A percentile compares a stretch with the other conserved stretches of the same genome.
Evolutionary conservation across 1,140 invertebrate species (phyloP).

Genomic region (Heterodera carotae): DNA sequence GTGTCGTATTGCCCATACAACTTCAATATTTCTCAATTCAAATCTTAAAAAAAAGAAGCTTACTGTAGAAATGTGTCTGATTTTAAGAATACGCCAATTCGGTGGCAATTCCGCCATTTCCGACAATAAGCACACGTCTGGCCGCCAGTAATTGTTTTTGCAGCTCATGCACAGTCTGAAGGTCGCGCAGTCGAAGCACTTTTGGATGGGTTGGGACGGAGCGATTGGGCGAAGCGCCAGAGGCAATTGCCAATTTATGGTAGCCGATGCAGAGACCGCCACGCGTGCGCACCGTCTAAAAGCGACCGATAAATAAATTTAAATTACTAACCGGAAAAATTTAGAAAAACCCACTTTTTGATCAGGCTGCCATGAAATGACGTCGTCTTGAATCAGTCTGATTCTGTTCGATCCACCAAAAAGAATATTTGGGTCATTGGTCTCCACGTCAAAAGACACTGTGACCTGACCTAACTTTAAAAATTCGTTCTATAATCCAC

Average conservation of each 20-base stretch:
- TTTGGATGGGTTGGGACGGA: constrained; percentile 16
- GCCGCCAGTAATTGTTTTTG: constrained; percentile 23
- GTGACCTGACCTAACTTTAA: constrained; percentile 41
- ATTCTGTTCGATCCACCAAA: constrained; percentile 23
- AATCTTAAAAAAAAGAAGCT: constrained; percentile 38
- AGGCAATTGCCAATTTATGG: constrained; percentile 41
- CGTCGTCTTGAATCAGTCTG: constrained; percentile 42
- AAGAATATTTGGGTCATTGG: constrained; percentile 1
- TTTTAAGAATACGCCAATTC: constrained; percentile 42
- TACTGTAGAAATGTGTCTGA: neutral
- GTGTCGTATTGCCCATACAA: constrained; percentile 47
- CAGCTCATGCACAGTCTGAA: constrained; percentile 37
- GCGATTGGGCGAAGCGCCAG: constrained; percentile 35
- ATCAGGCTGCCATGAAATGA: constrained; percentile 23
- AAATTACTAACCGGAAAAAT: neutral
- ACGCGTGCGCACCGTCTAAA: constrained; percentile 13
- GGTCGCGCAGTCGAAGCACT: constrained; percentile 39
- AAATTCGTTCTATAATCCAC: neutral
- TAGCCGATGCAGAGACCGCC: constrained; percentile 27
- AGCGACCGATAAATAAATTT: neutral
- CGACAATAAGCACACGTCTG: constrained; percentile 38
- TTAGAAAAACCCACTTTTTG: constrained; percentile 19
- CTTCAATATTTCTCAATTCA: constrained; percentile 45
- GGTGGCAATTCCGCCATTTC: constrained; percentile 49
- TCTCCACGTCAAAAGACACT: constrained; percentile 30